phyloP scores from a whole-genome alignment of 2,888 invertebrate genomes.

The Zelleria hepariella region DNA sequence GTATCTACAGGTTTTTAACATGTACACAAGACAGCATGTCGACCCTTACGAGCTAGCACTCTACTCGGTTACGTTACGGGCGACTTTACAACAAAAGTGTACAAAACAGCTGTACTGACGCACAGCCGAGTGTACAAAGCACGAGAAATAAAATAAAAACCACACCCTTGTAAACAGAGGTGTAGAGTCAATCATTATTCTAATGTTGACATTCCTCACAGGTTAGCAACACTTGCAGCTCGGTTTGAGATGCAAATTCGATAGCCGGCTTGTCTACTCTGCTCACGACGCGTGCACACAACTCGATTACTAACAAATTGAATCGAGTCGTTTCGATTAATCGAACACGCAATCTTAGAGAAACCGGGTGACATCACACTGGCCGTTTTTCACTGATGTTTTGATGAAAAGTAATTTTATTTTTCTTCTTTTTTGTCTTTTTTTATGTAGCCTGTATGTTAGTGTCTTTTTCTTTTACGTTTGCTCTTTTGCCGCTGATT shows the following conservation, averaged over 20 bases:
- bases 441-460: not conserved
- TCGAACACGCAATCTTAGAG: not conserved
- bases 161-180: no score
- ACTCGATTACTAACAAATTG: constrained; percentile 3
- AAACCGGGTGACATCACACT: not conserved
- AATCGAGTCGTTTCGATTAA: not conserved
- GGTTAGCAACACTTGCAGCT: not conserved
- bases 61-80: no score
- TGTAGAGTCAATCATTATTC: no score
- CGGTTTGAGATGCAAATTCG: not conserved
- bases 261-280: not conserved
- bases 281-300: not conserved
- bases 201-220: not conserved
- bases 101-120: no score
- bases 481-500: no score
- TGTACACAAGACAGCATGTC: no score
- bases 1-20: no score
- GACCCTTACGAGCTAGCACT: no score
- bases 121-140: no score
- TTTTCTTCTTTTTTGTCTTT: not conserved
- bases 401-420: not conserved
- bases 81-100: no score
- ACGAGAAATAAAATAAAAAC: no score
- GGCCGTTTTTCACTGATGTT: not conserved
- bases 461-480: no score